These are phyloP conservation scores for Drosophila triauraria DNA, from an alignment of 1,140 invertebrate species.

Conservation along the genomic window DNA sequence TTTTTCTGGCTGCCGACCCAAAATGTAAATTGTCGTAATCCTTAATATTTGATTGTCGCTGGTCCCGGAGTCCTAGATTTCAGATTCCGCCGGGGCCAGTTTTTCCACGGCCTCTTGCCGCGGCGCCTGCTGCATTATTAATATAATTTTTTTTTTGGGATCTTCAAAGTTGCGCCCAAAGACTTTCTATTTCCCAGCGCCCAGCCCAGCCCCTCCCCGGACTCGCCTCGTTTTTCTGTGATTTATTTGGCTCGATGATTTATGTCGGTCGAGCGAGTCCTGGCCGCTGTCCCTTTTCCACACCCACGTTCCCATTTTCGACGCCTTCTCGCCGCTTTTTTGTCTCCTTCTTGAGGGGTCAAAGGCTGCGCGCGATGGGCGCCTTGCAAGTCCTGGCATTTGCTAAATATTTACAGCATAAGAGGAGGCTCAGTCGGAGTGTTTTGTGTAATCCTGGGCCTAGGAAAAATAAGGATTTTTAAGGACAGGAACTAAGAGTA, in stretches of 20 bases:
- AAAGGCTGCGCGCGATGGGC: conserved; percentile 10
- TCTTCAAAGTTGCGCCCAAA: conserved; percentile 63
- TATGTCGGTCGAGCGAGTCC: conserved; percentile 54
- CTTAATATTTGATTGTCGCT: conserved; percentile 47
- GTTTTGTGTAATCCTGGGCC: conserved; percentile 45
- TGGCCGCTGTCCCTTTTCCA: conserved; percentile 6
- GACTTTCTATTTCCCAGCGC: conserved; percentile 61
- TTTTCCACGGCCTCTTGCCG: not conserved
- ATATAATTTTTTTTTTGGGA: conserved; percentile 69
- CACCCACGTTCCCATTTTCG: not conserved
- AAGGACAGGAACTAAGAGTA: conserved; percentile 10
- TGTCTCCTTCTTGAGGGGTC: conserved; percentile 50
- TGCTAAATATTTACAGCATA: conserved; percentile 10
- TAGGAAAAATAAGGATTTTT: too few species aligned
- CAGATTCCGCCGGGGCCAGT: conserved; percentile 7
- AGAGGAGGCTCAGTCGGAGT: not conserved
- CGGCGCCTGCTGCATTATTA: conserved; percentile 65
- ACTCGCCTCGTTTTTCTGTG: conserved; percentile 44
- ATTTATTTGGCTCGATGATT: conserved; percentile 78
- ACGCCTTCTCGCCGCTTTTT: conserved; percentile 24
- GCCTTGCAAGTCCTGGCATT: conserved; percentile 11
- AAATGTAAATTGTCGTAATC: conserved; percentile 42
- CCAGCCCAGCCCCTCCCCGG: not conserved
- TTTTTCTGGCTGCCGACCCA: not conserved
- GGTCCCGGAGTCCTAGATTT: conserved; percentile 21